Percentiles rank a stretch among this genome's conserved stretches.
phyloP scores from a whole-genome alignment of 2,888 invertebrate species.

The Campoletis raptor region DNA sequence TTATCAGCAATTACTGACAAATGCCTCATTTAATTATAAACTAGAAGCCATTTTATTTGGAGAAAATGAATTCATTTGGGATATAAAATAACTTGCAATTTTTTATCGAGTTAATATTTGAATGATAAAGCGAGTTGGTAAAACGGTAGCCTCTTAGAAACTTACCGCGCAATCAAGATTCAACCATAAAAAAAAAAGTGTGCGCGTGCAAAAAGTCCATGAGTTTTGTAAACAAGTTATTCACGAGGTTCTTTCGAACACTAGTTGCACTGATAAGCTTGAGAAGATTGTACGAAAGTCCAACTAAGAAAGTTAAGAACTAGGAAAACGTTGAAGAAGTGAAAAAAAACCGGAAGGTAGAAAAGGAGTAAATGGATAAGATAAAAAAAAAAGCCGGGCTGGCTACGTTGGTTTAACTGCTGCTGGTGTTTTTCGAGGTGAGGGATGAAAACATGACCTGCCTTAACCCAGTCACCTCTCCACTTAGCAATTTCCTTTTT shows the following conservation, averaged over 20 bases:
- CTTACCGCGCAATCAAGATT: neutral
- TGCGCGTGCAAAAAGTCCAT: neutral
- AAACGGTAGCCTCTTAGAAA: neutral
- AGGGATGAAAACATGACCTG: conserved; percentile 72
- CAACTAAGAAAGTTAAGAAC: conserved; percentile 46
- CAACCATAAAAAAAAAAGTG: neutral
- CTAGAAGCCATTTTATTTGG: neutral
- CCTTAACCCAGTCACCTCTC: conserved; percentile 74
- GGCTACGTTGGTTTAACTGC: conserved; percentile 51
- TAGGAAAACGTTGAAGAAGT: conserved; percentile 39
- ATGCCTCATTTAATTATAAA: neutral
- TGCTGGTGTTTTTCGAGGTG: conserved; percentile 47
- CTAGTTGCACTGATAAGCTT: conserved; percentile 62
- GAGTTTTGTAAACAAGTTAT: conserved; percentile 14
- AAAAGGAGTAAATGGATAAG: conserved; percentile 48
- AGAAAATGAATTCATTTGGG: neutral
- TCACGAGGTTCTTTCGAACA: neutral
- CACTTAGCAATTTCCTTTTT: conserved; percentile 71
- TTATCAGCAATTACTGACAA: neutral
- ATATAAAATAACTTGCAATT: neutral
- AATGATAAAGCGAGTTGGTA: neutral
- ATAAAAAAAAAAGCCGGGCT: conserved; percentile 56
- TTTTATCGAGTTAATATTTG: neutral
- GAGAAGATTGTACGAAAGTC: conserved; percentile 72
- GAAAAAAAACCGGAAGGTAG: conserved; percentile 40